phyloP scores from a whole-genome alignment of 2,797 vertebrate genomes.

The Bufotes viridis region DNA sequence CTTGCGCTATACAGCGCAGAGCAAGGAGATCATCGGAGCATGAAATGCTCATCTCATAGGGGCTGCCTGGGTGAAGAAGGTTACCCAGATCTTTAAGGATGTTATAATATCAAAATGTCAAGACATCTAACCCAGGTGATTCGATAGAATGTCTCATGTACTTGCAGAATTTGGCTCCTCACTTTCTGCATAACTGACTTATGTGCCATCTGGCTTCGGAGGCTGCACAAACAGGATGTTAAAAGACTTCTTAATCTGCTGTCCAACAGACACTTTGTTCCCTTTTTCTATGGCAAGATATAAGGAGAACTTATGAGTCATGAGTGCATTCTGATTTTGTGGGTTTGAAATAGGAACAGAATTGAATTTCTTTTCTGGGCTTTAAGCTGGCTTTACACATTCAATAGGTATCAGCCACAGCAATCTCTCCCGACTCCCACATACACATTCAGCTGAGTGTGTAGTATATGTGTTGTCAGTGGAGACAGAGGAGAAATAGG shows the following conservation, averaged over 20 bases:
- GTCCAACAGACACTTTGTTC: constrained; percentile 43
- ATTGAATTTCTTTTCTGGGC: constrained; percentile 3
- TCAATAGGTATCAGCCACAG: too few relatives aligned
- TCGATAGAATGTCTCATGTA: constrained; percentile 15
- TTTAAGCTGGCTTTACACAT: background rate
- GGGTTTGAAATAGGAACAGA: background rate
- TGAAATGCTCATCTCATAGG: too few relatives aligned
- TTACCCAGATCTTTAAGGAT: background rate
- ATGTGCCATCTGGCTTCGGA: constrained; percentile 42
- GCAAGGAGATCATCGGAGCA: too few relatives aligned
- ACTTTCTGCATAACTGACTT: constrained; percentile 6
- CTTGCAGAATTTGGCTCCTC: constrained; percentile 30
- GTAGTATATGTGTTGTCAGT: too few relatives aligned
- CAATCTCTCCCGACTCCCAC: too few relatives aligned
- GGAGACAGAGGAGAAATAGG: too few relatives aligned
- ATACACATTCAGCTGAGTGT: too few relatives aligned
- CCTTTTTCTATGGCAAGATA: constrained; percentile 42
- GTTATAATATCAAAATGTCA: background rate
- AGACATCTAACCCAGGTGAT: constrained; percentile 11
- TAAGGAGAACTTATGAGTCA: constrained; percentile 53
- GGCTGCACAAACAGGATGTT: constrained; percentile 55
- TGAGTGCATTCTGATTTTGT: constrained; percentile 18
- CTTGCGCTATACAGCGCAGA: too few relatives aligned
- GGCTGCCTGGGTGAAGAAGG: too few relatives aligned
- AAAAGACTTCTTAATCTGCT: constrained; percentile 40